Conservation (phyloP, 2,113 vertebrate genomes). For the Myrmecophaga tridactyla region DNA sequence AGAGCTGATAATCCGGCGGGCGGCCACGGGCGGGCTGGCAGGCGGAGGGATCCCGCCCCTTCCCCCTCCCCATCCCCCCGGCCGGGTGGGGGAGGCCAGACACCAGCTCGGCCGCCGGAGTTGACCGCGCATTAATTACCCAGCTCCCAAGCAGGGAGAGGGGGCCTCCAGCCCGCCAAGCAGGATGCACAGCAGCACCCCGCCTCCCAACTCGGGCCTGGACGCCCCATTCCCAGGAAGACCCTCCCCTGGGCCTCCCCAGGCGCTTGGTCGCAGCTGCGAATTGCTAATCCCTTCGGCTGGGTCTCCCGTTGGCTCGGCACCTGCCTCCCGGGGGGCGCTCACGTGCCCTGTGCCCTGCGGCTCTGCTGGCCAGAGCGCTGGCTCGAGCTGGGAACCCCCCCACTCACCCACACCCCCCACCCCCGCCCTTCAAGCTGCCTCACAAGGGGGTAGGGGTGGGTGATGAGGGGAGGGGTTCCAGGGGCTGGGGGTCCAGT, state of each 20-base stretch:
- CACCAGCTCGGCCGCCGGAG: not conserved
- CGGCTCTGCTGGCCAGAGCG: not conserved
- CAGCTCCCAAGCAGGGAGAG: not conserved
- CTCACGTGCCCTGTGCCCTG: not conserved
- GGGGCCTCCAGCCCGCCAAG: not conserved
- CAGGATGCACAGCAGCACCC: not conserved
- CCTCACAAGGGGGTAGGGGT: fast-evolving
- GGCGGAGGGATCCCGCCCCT: conserved; percentile 71
- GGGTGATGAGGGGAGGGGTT: fast-evolving
- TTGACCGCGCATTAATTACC: not conserved
- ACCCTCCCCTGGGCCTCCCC: not conserved
- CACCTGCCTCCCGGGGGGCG: not conserved
- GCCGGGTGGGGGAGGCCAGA: not conserved
- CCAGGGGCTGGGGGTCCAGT: fast-evolving
- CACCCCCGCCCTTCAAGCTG: not conserved
- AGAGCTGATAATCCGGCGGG: conserved; percentile 73
- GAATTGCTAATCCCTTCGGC: conserved; percentile 29
- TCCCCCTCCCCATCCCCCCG: too few relatives aligned
- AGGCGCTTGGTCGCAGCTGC: not conserved
- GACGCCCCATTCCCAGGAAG: not conserved
- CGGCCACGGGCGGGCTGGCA: conserved; percentile 66
- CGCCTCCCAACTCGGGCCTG: not conserved
- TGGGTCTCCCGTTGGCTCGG: conserved; percentile 13
- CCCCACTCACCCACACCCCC: too few relatives aligned
- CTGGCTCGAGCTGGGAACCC: fast-evolving